phyloP scores from a whole-genome alignment of 2,888 invertebrate species.

The Trissoscelio sp. region DNA sequence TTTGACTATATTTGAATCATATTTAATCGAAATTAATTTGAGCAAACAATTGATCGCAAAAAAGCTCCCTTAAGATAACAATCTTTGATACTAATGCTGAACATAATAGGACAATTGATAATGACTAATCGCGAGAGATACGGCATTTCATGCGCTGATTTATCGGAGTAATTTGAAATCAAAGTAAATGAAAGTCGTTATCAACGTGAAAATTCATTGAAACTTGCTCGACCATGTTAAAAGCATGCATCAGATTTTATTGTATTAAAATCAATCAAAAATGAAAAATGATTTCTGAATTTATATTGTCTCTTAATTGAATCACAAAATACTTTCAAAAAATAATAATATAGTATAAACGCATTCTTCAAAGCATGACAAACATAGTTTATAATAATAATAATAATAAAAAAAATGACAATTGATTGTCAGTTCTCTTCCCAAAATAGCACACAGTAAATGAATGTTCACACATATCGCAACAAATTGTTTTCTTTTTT shows the following conservation, averaged over 20 bases:
- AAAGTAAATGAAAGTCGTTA: conserved; percentile 1
- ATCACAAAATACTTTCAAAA: neutral
- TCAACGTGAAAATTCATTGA: conserved; percentile 4
- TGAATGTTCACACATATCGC: neutral
- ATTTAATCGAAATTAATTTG: too few relatives aligned
- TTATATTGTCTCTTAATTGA: neutral
- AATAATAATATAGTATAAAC: too few relatives aligned
- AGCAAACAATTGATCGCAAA: too few relatives aligned
- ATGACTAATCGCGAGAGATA: neutral
- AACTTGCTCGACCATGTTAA: conserved; percentile 10
- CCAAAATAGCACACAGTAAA: neutral
- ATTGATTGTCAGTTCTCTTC: neutral
- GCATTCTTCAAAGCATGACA: neutral
- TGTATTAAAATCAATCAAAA: neutral
- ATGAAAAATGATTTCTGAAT: neutral
- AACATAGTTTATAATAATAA: neutral
- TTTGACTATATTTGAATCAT: too few relatives aligned
- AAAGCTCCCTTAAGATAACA: too few relatives aligned
- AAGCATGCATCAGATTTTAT: conserved; percentile 8
- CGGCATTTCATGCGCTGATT: neutral
- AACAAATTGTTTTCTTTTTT: neutral
- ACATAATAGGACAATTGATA: neutral
- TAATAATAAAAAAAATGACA: too few relatives aligned
- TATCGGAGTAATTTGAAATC: neutral
- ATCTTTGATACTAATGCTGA: too few relatives aligned